Percentiles rank a stretch among this genome's conserved stretches.
Evolutionary conservation across 2,113 vertebrate species (phyloP).

Genomic region (Bubo bubo): DNA sequence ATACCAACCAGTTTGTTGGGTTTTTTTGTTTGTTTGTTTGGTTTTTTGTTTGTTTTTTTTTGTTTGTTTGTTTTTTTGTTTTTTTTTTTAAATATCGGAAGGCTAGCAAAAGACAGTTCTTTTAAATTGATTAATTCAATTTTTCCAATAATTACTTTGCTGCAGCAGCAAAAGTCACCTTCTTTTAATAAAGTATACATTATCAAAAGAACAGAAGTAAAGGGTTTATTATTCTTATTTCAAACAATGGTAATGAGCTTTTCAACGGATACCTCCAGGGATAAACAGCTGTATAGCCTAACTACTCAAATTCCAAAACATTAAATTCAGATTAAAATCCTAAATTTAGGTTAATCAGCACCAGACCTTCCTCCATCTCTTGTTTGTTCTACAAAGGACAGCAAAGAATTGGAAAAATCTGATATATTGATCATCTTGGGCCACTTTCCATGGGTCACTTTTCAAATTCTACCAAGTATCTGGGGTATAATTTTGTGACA

Average conservation of each 20-base stretch:
- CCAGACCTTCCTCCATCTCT: neutral
- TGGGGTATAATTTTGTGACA: neutral
- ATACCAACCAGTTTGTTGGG: neutral
- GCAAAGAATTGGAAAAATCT: neutral
- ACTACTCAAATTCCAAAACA: slow-evolving; percentile 4
- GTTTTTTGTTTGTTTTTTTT: no score
- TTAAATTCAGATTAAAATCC: neutral
- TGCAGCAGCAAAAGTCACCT: neutral
- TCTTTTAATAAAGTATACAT: slow-evolving; percentile 30
- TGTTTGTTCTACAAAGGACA: neutral
- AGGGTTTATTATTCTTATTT: slow-evolving; percentile 9
- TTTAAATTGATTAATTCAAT: neutral
- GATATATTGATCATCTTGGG: neutral
- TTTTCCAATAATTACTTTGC: neutral
- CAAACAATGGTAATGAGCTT: slow-evolving; percentile 42
- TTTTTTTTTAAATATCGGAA: neutral
- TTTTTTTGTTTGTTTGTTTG: no score
- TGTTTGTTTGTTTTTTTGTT: no score
- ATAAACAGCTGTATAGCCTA: slow-evolving; percentile 19
- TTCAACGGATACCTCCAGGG: slow-evolving; percentile 38
- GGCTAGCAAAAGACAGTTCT: neutral
- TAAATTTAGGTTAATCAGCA: slow-evolving; percentile 37
- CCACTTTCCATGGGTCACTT: neutral
- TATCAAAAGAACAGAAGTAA: neutral
- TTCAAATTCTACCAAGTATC: neutral